phyloP scores from a whole-genome alignment of 2,888 invertebrate species.

The Eilema sororculum region DNA sequence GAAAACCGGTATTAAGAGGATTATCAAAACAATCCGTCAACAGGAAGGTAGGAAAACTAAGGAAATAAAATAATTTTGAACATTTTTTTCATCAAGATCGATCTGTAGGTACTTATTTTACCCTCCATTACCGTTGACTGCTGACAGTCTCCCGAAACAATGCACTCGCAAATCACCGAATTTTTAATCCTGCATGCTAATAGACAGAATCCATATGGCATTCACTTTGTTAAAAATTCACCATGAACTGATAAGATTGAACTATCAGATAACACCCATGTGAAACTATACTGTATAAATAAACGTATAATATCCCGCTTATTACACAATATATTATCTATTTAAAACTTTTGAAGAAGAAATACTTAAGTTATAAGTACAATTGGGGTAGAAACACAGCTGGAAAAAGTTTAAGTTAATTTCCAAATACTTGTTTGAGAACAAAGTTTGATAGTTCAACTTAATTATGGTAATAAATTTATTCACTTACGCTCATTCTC shows the following conservation, averaged over 20 bases:
- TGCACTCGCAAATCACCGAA: neutral
- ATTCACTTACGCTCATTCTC: conserved; percentile 78
- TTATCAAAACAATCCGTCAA: no score
- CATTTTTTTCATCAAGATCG: no score
- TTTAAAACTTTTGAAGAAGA: neutral
- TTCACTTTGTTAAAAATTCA: conserved; percentile 16
- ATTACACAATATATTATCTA: neutral
- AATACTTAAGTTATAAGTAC: neutral
- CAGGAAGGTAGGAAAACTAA: no score
- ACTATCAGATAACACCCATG: conserved; percentile 29
- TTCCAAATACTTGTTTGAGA: neutral
- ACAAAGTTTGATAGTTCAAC: conserved; percentile 5
- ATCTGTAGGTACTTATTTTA: no score
- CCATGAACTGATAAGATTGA: conserved; percentile 36
- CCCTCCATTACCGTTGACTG: neutral
- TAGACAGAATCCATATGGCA: conserved; percentile 40
- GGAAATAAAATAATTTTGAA: no score
- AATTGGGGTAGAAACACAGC: neutral
- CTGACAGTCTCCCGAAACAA: neutral
- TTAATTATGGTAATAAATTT: conserved; percentile 1
- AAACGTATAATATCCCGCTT: no score
- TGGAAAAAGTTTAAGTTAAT: conserved; percentile 4
- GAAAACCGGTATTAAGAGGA: no score
- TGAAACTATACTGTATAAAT: neutral
- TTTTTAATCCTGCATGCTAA: neutral